These are phyloP conservation scores for Epinephelus lanceolatus DNA, from an alignment of 2,113 vertebrate genomes.

Conservation along the genomic window DNA sequence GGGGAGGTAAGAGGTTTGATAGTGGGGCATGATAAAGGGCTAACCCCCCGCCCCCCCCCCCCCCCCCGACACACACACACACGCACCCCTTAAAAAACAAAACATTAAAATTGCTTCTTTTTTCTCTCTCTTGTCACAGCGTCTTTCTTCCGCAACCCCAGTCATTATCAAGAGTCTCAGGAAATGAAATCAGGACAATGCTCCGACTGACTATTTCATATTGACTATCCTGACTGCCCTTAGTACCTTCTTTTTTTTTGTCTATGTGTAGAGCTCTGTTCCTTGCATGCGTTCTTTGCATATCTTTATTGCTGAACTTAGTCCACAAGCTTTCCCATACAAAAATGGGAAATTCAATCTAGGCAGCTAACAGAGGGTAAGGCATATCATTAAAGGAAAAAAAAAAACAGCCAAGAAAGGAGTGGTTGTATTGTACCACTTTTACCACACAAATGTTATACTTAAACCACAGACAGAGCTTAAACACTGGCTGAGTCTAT, in stretches of 20 bases:
- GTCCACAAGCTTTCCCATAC: constrained; percentile 66
- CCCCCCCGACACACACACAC: neutral
- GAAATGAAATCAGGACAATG: constrained; percentile 72
- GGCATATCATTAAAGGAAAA: constrained; percentile 51
- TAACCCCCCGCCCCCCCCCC: neutral
- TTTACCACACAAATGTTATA: constrained; percentile 45
- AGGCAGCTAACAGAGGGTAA: constrained; percentile 47
- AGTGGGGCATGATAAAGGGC: constrained; percentile 81
- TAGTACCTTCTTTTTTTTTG: constrained; percentile 25
- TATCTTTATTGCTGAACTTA: constrained; percentile 55
- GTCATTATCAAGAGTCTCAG: constrained; percentile 74
- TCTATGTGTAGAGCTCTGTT: constrained; percentile 42
- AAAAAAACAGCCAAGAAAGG: constrained; percentile 48
- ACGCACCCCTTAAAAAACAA: constrained; percentile 68
- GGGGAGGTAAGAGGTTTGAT: constrained; percentile 87
- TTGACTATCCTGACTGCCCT: constrained; percentile 74
- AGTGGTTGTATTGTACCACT: constrained; percentile 41
- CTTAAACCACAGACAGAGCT: constrained; percentile 37
- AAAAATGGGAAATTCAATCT: constrained; percentile 64
- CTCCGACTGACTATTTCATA: constrained; percentile 67
- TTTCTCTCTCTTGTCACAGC: constrained; percentile 48
- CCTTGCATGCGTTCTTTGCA: constrained; percentile 55
- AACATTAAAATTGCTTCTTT: constrained; percentile 76
- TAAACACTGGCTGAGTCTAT: constrained; percentile 30
- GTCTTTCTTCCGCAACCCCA: constrained; percentile 61